Evolutionary conservation across 37 sponge, comb jelly and placozoan species (phyloP).

Genomic region (Dysidea cf. avara): DNA sequence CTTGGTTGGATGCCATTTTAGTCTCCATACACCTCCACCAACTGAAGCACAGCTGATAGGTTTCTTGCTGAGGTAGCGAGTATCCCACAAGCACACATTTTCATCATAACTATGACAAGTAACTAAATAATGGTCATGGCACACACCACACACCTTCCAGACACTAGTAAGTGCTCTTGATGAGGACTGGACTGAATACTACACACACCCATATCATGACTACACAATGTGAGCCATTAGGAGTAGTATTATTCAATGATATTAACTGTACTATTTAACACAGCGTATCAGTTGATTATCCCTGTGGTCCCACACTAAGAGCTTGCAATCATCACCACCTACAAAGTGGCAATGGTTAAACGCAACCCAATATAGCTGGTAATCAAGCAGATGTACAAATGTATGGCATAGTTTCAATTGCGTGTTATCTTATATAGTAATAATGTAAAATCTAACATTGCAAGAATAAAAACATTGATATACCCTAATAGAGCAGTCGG

Average conservation of each 20-base stretch:
- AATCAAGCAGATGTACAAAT: too few relatives aligned
- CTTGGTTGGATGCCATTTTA: conserved; percentile 72
- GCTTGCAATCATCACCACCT: conserved; percentile 69
- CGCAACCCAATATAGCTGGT: too few relatives aligned
- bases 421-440: too few relatives aligned
- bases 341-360: too few relatives aligned
- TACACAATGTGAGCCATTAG: conserved; percentile 1
- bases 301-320: conserved; percentile 57
- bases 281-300: background rate
- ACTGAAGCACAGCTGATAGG: conserved; percentile 52
- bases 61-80: conserved; percentile 21
- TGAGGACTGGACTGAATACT: conserved; percentile 69
- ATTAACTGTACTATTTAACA: background rate
- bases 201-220: conserved; percentile 89
- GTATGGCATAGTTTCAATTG: too few relatives aligned
- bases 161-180: conserved; percentile 31
- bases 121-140: background rate
- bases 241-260: background rate
- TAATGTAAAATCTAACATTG: too few relatives aligned
- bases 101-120: conserved; percentile 81
- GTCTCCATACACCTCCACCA: conserved; percentile 94
- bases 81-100: conserved; percentile 70
- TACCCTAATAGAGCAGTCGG: too few relatives aligned
- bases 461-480: too few relatives aligned
- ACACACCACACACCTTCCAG: conserved; percentile 64